These are phyloP conservation scores for Dioctria linearis DNA, from an alignment of 2,888 invertebrate genomes.

Conservation along the genomic window DNA sequence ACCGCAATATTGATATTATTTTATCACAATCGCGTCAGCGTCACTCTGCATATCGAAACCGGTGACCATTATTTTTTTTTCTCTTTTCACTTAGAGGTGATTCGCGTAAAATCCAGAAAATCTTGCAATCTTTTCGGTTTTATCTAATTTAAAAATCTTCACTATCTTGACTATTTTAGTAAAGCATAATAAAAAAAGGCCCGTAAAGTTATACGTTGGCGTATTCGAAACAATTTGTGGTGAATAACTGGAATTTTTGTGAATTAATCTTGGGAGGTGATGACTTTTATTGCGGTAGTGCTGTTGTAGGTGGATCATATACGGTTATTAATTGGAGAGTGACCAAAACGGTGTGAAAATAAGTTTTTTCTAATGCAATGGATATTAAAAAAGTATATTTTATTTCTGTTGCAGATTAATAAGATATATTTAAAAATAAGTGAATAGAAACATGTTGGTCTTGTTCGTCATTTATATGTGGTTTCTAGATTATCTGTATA, in stretches of 20 bases:
- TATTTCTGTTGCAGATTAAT: no score
- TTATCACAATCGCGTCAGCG: slow-evolving; percentile 3
- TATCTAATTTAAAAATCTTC: not conserved
- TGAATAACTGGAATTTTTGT: not conserved
- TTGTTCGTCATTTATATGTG: no score
- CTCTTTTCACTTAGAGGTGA: not conserved
- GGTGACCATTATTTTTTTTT: not conserved
- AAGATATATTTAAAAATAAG: no score
- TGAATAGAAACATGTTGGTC: no score
- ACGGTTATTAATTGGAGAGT: no score
- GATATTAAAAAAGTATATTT: no score
- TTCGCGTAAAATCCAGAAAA: not conserved
- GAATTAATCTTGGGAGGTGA: no score
- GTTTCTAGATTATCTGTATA: no score
- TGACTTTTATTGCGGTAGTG: no score
- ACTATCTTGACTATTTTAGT: not conserved
- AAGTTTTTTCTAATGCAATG: no score
- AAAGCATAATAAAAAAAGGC: not conserved
- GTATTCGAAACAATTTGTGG: not conserved
- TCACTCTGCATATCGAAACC: not conserved
- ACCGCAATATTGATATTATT: slow-evolving; percentile 34
- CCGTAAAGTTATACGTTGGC: not conserved
- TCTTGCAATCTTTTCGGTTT: not conserved
- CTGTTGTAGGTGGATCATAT: no score
- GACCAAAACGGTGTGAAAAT: no score